Conservation (phyloP, 2,113 vertebrate genomes). For the Echinops telfairi region DNA sequence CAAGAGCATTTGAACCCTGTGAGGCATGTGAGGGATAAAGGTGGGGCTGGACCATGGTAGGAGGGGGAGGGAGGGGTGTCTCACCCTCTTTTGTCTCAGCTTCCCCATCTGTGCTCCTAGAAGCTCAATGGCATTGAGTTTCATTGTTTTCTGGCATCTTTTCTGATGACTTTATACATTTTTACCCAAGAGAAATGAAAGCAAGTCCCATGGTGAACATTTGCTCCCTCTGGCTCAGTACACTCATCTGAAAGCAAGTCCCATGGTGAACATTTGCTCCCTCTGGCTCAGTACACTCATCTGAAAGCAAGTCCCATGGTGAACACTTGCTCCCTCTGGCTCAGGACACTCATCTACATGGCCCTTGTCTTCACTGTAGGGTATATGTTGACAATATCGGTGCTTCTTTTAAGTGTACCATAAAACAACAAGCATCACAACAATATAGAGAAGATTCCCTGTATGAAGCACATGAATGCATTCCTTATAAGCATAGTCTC, state of each 20-base stretch:
- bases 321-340: neutral
- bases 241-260: neutral
- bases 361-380: neutral
- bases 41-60: too few relatives aligned
- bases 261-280: neutral
- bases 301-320: neutral
- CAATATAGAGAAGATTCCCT: neutral
- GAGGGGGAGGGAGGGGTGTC: neutral
- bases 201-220: neutral
- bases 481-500: conserved; percentile 12
- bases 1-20: neutral
- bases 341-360: neutral
- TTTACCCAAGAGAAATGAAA: neutral
- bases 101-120: neutral
- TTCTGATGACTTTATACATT: neutral
- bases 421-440: neutral
- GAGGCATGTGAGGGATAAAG: neutral
- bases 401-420: neutral
- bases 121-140: neutral
- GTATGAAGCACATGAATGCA: neutral
- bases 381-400: neutral
- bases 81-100: neutral
- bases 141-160: neutral
- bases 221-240: neutral
- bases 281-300: neutral